Conservation (phyloP, 2,888 invertebrate genomes). For the Drosophila aldrichi region DNA sequence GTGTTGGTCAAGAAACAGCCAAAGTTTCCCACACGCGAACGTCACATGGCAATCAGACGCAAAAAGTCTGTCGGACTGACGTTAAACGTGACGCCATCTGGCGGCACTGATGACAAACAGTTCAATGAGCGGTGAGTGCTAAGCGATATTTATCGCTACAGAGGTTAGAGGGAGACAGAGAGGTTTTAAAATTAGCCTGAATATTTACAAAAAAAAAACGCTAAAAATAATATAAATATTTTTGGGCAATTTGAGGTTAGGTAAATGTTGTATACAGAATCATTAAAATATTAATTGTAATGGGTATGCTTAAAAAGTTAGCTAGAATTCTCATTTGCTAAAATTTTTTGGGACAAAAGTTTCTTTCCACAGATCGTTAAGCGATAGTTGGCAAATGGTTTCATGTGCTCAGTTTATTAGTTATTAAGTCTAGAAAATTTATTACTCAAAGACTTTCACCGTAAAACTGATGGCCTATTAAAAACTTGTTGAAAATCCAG, state of each 20-base stretch:
- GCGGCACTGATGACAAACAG: constrained; percentile 26
- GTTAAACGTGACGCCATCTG: constrained; percentile 40
- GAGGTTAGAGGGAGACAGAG: not conserved
- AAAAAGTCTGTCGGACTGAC: constrained; percentile 84
- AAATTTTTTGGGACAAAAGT: too few relatives aligned
- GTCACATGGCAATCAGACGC: constrained; percentile 89
- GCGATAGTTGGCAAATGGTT: not conserved
- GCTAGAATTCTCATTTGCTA: too few relatives aligned
- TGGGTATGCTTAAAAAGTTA: too few relatives aligned
- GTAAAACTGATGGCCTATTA: not conserved
- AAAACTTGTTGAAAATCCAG: not conserved
- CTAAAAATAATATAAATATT: not conserved
- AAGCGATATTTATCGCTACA: constrained; percentile 14
- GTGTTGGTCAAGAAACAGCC: constrained; percentile 87
- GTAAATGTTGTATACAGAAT: not conserved
- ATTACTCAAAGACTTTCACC: not conserved
- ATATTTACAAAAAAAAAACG: not conserved
- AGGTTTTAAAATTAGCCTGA: not conserved
- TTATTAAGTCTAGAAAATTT: not conserved
- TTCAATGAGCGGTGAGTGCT: constrained; percentile 35
- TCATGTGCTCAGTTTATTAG: not conserved
- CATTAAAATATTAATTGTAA: not conserved
- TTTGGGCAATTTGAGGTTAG: not conserved
- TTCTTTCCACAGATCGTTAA: not conserved
- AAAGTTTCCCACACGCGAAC: constrained; percentile 89